These are phyloP conservation scores for Scaptomyza caliginosa DNA, from an alignment of 2,888 invertebrate genomes.

Conservation along the genomic window DNA sequence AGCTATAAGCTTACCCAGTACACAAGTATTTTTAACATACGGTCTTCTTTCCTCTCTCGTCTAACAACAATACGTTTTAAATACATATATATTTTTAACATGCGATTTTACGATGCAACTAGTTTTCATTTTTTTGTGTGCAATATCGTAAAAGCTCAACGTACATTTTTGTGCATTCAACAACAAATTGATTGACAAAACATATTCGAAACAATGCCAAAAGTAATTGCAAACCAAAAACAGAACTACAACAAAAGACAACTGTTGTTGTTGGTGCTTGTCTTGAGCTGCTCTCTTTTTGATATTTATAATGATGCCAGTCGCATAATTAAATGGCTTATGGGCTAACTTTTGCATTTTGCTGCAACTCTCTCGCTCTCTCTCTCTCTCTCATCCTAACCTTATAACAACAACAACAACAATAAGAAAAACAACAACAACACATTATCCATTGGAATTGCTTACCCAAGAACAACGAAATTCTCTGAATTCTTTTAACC, in stretches of 20 bases:
- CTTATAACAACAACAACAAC: constrained; percentile 13
- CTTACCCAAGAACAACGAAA: constrained; percentile 36
- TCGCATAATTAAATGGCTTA: constrained; percentile 11
- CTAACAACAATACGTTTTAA: constrained; percentile 34
- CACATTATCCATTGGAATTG: constrained; percentile 55
- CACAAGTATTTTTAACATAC: constrained; percentile 45
- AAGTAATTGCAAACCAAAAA: constrained; percentile 6
- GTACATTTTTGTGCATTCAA: constrained; percentile 35
- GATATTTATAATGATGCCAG: constrained; percentile 9
- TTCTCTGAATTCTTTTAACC: constrained; percentile 33
- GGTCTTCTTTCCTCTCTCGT: constrained; percentile 33
- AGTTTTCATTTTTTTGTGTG: constrained; percentile 58
- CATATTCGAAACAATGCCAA: constrained; percentile 12
- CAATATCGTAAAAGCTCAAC: constrained; percentile 66
- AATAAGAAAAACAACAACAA: constrained; percentile 26
- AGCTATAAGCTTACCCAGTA: constrained; percentile 32
- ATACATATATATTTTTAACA: constrained; percentile 17
- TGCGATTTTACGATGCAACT: constrained; percentile 43
- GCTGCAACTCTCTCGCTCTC: constrained; percentile 40
- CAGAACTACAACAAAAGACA: constrained; percentile 10
- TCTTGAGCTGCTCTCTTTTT: constrained; percentile 45
- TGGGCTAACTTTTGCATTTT: constrained; percentile 63
- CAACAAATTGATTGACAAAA: constrained; percentile 38
- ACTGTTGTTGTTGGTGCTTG: constrained; percentile 55
- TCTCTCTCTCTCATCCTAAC: constrained; percentile 19